Evolutionary conservation across 2,888 invertebrate genomes (phyloP).

Genomic region (Lasioglossum lativentre): DNA sequence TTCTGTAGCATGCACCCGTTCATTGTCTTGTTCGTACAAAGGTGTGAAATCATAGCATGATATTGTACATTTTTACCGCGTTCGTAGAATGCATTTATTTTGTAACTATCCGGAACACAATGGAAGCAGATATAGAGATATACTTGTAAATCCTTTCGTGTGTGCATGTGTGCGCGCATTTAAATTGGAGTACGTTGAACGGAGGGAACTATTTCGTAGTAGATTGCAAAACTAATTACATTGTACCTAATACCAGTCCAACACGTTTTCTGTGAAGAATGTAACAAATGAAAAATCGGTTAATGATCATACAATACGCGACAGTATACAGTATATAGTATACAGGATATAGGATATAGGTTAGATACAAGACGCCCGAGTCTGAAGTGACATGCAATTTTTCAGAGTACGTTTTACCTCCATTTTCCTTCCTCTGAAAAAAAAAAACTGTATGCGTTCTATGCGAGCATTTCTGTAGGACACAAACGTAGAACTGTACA

Average conservation of each 20-base stretch:
- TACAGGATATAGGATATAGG: not conserved
- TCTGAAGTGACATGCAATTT: not conserved
- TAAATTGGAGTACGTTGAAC: not conserved
- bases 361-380: not conserved
- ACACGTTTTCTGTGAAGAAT: not conserved
- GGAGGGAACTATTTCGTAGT: not conserved
- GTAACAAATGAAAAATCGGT: not conserved
- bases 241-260: not conserved
- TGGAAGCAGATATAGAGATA: not conserved
- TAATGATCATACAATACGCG: not conserved
- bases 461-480: not conserved
- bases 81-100: not conserved
- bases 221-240: not conserved
- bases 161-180: not conserved
- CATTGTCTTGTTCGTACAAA: not conserved
- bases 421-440: not conserved
- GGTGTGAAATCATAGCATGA: not conserved
- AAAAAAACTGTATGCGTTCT: not conserved
- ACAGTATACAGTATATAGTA: not conserved
- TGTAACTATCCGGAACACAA: not conserved
- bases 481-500: not conserved
- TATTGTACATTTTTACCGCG: not conserved
- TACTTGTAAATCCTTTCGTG: not conserved
- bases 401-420: not conserved
- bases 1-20: not conserved